Base-by-base conservation (phyloP, 1,140 invertebrate genomes). In the Leptopilina boulardi region DNA sequence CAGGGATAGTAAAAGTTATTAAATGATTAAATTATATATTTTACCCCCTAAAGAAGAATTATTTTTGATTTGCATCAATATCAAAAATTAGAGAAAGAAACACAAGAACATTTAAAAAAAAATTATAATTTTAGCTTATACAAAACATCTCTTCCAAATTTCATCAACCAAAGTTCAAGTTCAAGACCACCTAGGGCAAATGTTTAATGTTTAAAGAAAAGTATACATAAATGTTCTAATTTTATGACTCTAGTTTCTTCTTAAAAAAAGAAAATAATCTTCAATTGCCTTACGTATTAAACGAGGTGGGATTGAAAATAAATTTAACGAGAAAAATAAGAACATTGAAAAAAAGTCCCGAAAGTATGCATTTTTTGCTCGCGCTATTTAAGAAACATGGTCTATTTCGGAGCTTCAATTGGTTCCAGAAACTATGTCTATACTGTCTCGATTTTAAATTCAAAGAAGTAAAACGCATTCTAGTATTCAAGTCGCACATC, bases 401-500 rank as follows among this genome's bases (percentile, higher is more conserved):
- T 66, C 59, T 66, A 66, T 66, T 30, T 30, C 21, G 26, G 23
- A n/a, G 2, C 23, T 66, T 66, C 59, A 34, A 66, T 66, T 66
- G 26, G 59, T 66, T 66, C 26, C 13, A 66, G 23, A 30, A n/a
- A 34, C 23, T 30, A 13, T 66, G 26, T 38, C 26, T 30, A 4
- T 66, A 15, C 10, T 15, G 26, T 66, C 59, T 66, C 59, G 59
- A 66, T 66, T 66, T 66, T n/a, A 66, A 66, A 66, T 34, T 66
- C 59, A 30, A 66, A 66, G 23, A 66, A 66, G 59, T 66, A 66
- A 66, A 66, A 66, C n/a, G 9, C 13, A 15, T 66, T 66, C 13
- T 30, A 30, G 23, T 66, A 66, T 66, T 66, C 59, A 66, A 66
- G 59, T 66, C 59, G 23, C 59, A 66, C 59, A 66, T 66, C 26